Conservation (phyloP, 2,888 invertebrate species). For the Plusia festucae region DNA sequence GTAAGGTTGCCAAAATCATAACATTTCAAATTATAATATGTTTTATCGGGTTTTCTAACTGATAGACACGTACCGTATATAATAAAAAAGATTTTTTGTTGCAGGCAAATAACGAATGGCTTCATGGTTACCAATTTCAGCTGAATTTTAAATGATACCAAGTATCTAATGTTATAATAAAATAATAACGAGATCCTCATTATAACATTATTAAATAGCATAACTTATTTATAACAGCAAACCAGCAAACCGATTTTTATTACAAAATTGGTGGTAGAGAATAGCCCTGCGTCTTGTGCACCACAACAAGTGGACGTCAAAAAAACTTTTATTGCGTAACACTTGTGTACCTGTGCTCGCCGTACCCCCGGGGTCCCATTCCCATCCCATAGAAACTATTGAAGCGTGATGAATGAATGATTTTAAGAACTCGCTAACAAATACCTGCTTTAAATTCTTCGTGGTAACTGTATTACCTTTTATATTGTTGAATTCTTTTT, state of each 20-base stretch:
- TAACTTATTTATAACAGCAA: neutral
- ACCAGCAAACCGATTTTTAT: no score
- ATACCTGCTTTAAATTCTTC: constrained; percentile 77
- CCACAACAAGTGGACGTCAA: constrained; percentile 67
- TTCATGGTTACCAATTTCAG: no score
- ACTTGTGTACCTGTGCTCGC: constrained; percentile 80
- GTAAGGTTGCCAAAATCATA: neutral
- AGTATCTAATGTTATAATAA: no score
- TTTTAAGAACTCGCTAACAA: constrained; percentile 74
- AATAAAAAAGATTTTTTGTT: no score
- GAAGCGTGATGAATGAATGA: constrained; percentile 82
- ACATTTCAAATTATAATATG: neutral
- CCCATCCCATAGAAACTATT: constrained; percentile 77
- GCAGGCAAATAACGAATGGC: no score
- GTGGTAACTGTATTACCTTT: constrained; percentile 59
- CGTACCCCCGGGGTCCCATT: constrained; percentile 75
- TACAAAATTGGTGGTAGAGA: constrained; percentile 3
- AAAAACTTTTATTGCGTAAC: constrained; percentile 68
- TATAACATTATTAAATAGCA: no score
- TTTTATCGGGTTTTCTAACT: neutral
- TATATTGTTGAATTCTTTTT: constrained; percentile 52
- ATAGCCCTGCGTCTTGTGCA: constrained; percentile 58
- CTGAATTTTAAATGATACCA: no score
- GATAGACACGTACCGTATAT: no score
- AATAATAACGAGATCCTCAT: no score